These are phyloP conservation scores for Phylloscopus collybita DNA, from an alignment of 2,797 vertebrate species.

Conservation along the genomic window DNA sequence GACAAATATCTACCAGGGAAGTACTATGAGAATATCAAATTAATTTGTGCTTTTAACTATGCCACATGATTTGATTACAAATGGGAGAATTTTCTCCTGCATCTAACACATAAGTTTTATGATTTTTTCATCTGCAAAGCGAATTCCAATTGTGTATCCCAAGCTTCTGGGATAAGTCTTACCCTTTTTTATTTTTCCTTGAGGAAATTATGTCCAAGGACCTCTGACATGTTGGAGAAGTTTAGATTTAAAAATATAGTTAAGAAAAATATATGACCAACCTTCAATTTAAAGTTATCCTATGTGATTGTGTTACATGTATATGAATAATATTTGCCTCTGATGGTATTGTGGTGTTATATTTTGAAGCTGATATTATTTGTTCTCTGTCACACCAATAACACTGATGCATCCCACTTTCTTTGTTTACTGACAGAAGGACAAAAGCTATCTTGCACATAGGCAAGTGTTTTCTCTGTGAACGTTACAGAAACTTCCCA, in stretches of 20 bases:
- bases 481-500: background rate
- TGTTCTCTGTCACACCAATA: background rate
- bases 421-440: background rate
- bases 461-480: background rate
- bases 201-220: background rate
- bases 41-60: background rate
- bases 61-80: background rate
- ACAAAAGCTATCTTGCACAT: background rate
- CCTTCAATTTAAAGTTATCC: background rate
- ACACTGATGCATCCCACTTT: background rate
- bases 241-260: background rate
- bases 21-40: background rate
- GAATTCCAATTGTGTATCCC: background rate
- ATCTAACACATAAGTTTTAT: background rate
- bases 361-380: background rate
- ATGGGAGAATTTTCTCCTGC: background rate
- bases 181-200: background rate
- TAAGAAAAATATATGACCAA: background rate
- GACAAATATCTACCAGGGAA: background rate
- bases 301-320: background rate
- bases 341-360: background rate
- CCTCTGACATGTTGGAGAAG: background rate
- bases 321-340: background rate
- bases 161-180: background rate
- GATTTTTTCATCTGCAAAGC: background rate